A percentile compares a stretch with the other conserved stretches of the same genome.
Conservation (phyloP, 2,797 vertebrate genomes). For the Rhinichthys osculus region DNA sequence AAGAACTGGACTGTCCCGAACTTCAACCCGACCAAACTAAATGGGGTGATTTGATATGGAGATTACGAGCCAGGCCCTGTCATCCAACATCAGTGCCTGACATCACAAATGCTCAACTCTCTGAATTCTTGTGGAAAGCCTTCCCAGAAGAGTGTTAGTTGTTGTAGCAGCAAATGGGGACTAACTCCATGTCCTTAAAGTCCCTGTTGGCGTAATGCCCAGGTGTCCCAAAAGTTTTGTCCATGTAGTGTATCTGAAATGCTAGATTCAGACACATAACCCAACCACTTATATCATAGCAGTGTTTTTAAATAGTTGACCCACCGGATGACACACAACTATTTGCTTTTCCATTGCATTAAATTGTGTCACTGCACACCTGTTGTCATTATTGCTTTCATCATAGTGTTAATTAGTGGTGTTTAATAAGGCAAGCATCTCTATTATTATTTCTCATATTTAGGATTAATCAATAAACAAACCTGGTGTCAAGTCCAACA, state of each 20-base stretch:
- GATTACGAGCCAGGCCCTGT: too few relatives aligned
- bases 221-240: background rate
- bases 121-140: too few relatives aligned
- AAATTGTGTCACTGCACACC: background rate
- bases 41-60: too few relatives aligned
- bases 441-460: background rate
- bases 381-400: background rate
- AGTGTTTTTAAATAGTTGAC: background rate
- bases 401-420: background rate
- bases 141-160: too few relatives aligned
- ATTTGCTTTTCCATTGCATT: background rate
- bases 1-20: too few relatives aligned
- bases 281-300: background rate
- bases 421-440: background rate
- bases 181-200: background rate
- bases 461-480: background rate
- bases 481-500: background rate
- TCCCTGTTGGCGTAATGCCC: background rate
- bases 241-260: background rate
- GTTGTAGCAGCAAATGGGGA: too few relatives aligned
- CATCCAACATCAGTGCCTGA: too few relatives aligned
- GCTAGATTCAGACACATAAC: background rate
- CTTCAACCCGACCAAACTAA: too few relatives aligned
- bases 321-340: background rate
- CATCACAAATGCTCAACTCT: too few relatives aligned